These are phyloP conservation scores for Pristionchus arcanus DNA, from an alignment of 2,888 invertebrate genomes.

Conservation along the genomic window DNA sequence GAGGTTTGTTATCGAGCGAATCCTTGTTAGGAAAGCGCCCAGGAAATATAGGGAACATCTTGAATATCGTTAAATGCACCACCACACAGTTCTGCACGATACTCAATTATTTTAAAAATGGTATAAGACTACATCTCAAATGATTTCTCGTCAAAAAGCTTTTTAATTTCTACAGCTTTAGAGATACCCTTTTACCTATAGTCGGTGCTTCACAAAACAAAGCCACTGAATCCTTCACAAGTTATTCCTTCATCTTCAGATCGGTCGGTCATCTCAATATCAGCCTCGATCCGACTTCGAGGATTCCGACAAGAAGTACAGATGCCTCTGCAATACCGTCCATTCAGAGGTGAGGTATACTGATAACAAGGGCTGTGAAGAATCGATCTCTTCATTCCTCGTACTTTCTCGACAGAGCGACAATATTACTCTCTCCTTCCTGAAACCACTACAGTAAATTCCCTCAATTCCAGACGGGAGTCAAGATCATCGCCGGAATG, in stretches of 20 bases:
- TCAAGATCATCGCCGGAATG: constrained; percentile 71
- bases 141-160: no score
- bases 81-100: no score
- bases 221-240: not conserved
- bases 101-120: no score
- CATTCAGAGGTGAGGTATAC: not conserved
- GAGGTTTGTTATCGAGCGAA: not conserved
- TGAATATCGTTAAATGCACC: no score
- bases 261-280: not conserved
- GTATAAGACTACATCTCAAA: no score
- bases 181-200: no score
- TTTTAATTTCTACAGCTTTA: no score
- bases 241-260: not conserved
- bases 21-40: no score
- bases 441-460: no score
- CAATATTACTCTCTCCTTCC: not conserved
- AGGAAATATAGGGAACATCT: not conserved
- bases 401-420: not conserved
- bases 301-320: constrained; percentile 2
- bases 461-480: constrained; percentile 65
- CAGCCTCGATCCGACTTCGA: constrained; percentile 3
- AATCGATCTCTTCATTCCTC: not conserved
- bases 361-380: not conserved
- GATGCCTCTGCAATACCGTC: constrained; percentile 39
- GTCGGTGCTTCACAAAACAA: not conserved